A percentile compares a stretch with the other conserved stretches of the same genome.
Evolutionary conservation across 2,888 invertebrate genomes (phyloP).

Genomic region (Carcina quercana): DNA sequence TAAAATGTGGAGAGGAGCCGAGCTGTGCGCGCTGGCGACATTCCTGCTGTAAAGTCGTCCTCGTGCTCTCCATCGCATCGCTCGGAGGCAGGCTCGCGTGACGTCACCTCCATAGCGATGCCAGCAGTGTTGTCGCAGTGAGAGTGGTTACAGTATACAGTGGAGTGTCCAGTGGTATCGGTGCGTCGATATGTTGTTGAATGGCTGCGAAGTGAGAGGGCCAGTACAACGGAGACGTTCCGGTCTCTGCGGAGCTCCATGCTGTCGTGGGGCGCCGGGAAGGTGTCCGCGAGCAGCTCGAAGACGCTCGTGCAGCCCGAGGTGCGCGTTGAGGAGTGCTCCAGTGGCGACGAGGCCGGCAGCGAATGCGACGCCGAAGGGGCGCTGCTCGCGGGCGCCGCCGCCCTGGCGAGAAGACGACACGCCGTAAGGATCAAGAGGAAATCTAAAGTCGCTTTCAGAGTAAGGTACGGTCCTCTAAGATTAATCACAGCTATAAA

Average conservation of each 20-base stretch:
- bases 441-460: slow-evolving; percentile 59
- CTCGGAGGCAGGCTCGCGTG: slow-evolving; percentile 9
- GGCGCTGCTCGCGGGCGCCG: slow-evolving; percentile 55
- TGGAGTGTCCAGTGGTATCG: slow-evolving; percentile 36
- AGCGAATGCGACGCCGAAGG: slow-evolving; percentile 42
- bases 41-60: slow-evolving; percentile 29
- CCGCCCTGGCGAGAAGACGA: slow-evolving; percentile 60
- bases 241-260: slow-evolving; percentile 66
- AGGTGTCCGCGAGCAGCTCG: slow-evolving; percentile 16
- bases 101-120: slow-evolving; percentile 23
- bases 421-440: slow-evolving; percentile 62
- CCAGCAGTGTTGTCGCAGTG: slow-evolving; percentile 32
- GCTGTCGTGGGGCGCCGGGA: slow-evolving; percentile 50
- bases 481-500: too few species aligned
- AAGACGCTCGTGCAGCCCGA: slow-evolving; percentile 6
- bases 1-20: slow-evolving; percentile 40
- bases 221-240: slow-evolving; percentile 70
- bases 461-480: slow-evolving; percentile 46
- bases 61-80: slow-evolving; percentile 27
- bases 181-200: slow-evolving; percentile 67
- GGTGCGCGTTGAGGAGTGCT: slow-evolving; percentile 13
- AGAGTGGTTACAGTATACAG: slow-evolving; percentile 34
- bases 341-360: slow-evolving; percentile 34
- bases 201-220: slow-evolving; percentile 55
- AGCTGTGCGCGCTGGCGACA: slow-evolving; percentile 21